Evolutionary conservation across 1,140 invertebrate genomes (phyloP).

Genomic region (Battus philenor): DNA sequence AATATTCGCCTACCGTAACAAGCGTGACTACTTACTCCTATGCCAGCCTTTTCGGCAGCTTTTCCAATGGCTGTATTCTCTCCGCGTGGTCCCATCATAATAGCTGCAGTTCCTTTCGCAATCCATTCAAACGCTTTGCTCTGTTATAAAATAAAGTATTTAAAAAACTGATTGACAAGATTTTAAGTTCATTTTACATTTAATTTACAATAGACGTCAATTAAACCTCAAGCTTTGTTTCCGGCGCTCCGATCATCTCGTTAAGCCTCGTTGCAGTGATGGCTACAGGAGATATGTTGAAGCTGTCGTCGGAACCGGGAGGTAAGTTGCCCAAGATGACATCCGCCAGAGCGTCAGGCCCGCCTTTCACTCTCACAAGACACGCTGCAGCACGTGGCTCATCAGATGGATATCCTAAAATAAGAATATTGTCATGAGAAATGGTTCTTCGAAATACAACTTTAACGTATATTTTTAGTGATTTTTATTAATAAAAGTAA

Average conservation of each 20-base stretch:
- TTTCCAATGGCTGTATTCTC: conserved; percentile 63
- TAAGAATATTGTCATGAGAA: too few species aligned
- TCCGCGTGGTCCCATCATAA: conserved; percentile 56
- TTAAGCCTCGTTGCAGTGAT: conserved; percentile 44
- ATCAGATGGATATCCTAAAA: conserved; percentile 48
- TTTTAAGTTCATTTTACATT: not conserved
- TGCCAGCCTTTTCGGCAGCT: conserved; percentile 41
- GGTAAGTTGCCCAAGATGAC: conserved; percentile 44
- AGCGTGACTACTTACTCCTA: conserved; percentile 45
- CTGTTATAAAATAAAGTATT: conserved; percentile 30
- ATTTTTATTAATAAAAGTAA: too few species aligned
- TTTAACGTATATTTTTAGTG: too few species aligned
- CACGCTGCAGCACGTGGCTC: conserved; percentile 44
- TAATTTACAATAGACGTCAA: too few species aligned
- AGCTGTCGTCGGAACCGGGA: conserved; percentile 50
- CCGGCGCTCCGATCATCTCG: conserved; percentile 42
- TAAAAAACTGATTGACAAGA: not conserved
- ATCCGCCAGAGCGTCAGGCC: conserved; percentile 33
- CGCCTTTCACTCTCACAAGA: conserved; percentile 41
- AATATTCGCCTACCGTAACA: too few species aligned
- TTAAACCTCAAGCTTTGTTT: conserved; percentile 57
- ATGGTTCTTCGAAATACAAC: too few species aligned
- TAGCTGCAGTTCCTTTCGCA: conserved; percentile 49
- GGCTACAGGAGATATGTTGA: conserved; percentile 51
- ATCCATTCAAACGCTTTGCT: conserved; percentile 59